Conservation (phyloP, 2,888 invertebrate species). For the Eupithecia subfuscata region DNA sequence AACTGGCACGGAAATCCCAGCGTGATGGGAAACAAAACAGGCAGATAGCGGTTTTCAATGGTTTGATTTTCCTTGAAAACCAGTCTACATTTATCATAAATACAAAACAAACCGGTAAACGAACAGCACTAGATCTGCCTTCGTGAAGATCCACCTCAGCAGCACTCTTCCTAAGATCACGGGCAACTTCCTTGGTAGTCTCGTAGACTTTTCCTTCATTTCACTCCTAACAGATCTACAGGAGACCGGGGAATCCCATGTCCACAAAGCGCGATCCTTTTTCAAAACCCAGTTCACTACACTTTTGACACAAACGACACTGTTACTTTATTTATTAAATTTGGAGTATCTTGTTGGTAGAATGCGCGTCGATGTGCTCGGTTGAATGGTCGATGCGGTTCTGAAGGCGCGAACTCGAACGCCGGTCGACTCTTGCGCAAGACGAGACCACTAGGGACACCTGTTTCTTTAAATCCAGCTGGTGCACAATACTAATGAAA, state of each 20-base stretch:
- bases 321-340: conserved; percentile 15
- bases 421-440: conserved; percentile 63
- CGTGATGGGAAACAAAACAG: background rate
- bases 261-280: conserved; percentile 33
- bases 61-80: background rate
- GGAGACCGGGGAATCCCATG: conserved; percentile 46
- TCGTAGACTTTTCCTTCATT: conserved; percentile 71
- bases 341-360: conserved; percentile 23
- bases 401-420: conserved; percentile 37
- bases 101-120: conserved; percentile 84
- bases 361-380: conserved; percentile 54
- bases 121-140: conserved; percentile 85
- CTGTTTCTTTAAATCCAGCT: conserved; percentile 49
- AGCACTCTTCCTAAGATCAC: conserved; percentile 82
- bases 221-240: conserved; percentile 55
- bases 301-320: conserved; percentile 8
- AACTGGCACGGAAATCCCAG: background rate
- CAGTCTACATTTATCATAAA: background rate
- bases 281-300: conserved; percentile 7
- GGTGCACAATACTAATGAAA: conserved; percentile 59
- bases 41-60: background rate
- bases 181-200: conserved; percentile 65
- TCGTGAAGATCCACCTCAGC: conserved; percentile 86
- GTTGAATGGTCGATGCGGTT: conserved; percentile 47
- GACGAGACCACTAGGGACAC: conserved; percentile 62